These are phyloP conservation scores for Oligia latruncula DNA, from an alignment of 2,888 invertebrate species.

Conservation along the genomic window DNA sequence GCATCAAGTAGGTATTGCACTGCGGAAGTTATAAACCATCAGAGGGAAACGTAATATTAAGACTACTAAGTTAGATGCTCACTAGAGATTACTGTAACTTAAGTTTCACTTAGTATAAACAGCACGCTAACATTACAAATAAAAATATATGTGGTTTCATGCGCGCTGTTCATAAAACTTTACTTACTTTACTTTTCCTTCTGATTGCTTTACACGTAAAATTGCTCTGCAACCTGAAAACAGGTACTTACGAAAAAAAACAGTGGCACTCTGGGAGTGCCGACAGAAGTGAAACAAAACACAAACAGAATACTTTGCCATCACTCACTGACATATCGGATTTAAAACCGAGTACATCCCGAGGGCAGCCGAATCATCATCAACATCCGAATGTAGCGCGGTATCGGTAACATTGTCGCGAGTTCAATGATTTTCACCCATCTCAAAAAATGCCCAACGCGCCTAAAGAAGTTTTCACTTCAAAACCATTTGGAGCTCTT, in stretches of 20 bases:
- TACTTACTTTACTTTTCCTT: constrained; percentile 31
- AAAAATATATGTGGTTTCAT: constrained; percentile 18
- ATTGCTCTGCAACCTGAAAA: not conserved
- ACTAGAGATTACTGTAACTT: constrained; percentile 22
- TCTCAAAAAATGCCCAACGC: no score
- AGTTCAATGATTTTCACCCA: no score
- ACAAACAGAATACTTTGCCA: no score
- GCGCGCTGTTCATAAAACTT: constrained; percentile 11
- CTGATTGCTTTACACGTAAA: constrained; percentile 2
- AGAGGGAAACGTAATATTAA: constrained; percentile 17
- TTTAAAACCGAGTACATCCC: no score
- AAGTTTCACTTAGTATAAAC: constrained; percentile 38
- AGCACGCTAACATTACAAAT: constrained; percentile 20
- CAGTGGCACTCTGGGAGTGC: no score
- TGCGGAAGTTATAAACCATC: constrained; percentile 36
- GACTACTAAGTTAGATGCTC: constrained; percentile 28
- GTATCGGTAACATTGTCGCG: no score
- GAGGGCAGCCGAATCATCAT: no score
- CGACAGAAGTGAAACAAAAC: no score
- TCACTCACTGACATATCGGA: no score
- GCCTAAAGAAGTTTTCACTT: no score
- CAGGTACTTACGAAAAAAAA: not conserved
- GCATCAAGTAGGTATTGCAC: not conserved
- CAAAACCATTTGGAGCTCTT: not conserved
- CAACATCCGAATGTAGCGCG: no score